A percentile compares a stretch with the other conserved stretches of the same genome.
Conservation (phyloP, 2,113 vertebrate species). For the Nyctereutes procyonoides region DNA sequence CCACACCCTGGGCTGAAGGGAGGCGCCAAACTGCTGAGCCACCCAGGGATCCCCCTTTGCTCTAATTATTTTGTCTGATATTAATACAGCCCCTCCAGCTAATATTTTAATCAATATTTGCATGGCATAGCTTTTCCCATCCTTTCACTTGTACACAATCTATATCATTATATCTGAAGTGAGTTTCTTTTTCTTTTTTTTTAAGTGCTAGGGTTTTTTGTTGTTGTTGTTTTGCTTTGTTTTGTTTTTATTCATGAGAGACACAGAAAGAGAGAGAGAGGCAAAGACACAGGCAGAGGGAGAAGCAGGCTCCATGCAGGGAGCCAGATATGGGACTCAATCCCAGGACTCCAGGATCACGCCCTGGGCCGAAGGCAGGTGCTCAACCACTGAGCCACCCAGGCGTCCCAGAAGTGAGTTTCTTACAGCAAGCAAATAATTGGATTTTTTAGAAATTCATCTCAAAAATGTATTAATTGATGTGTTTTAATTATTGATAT, state of each 20-base stretch:
- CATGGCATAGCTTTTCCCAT: background rate
- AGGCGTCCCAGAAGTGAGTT: background rate
- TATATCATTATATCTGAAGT: background rate
- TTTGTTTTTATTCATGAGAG: too few relatives aligned
- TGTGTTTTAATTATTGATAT: conserved; percentile 13
- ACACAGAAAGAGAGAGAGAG: too few relatives aligned
- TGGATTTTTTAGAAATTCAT: background rate
- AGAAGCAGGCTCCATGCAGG: too few relatives aligned
- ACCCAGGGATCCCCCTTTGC: background rate
- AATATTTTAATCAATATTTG: background rate
- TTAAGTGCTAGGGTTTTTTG: too few relatives aligned
- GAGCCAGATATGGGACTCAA: too few relatives aligned
- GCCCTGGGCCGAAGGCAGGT: too few relatives aligned
- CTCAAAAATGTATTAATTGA: background rate
- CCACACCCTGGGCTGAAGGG: too few relatives aligned
- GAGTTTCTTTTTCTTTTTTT: background rate
- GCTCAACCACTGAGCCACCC: too few relatives aligned
- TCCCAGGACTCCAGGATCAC: too few relatives aligned
- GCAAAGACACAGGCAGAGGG: too few relatives aligned
- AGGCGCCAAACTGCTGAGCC: too few relatives aligned
- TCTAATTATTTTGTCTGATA: background rate
- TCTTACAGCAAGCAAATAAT: background rate
- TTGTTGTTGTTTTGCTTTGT: too few relatives aligned
- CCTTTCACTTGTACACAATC: background rate
- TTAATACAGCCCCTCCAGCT: background rate